phyloP scores from a whole-genome alignment of 2,113 vertebrate species.

The Puffinus mauretanicus region DNA sequence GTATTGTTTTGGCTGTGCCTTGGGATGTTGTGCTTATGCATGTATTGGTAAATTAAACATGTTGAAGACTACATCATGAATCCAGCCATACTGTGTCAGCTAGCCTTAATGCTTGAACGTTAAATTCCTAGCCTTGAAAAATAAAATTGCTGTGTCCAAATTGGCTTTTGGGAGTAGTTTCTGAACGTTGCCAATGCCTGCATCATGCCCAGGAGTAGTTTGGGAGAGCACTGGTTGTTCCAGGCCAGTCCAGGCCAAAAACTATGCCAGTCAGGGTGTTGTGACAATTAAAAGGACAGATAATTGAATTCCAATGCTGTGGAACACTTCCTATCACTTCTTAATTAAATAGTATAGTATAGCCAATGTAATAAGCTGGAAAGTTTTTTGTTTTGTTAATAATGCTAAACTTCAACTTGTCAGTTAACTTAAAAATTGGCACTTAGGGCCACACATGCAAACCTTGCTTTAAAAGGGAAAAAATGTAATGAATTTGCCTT shows the following conservation, averaged over 20 bases:
- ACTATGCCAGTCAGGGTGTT: background rate
- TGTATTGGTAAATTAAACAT: background rate
- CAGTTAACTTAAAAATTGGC: background rate
- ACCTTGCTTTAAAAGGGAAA: background rate
- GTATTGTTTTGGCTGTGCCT: background rate
- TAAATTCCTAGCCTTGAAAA: background rate
- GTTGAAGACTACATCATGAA: background rate
- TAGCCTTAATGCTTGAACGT: background rate
- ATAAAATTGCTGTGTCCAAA: background rate
- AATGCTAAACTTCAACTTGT: background rate
- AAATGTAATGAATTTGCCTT: background rate
- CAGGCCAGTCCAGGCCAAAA: background rate
- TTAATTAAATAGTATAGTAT: background rate
- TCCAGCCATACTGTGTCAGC: background rate
- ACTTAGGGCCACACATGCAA: background rate
- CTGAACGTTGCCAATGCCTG: background rate
- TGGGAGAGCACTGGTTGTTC: background rate
- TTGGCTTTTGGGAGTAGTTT: background rate
- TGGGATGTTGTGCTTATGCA: background rate
- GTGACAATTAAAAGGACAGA: background rate
- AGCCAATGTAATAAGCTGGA: background rate
- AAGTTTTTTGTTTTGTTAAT: background rate
- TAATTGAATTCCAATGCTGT: slow-evolving; percentile 9
- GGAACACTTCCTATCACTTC: background rate
- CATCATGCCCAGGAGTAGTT: background rate